These are phyloP conservation scores for Hyperoplus lanceolatus DNA, from an alignment of 2,797 vertebrate species.

Conservation along the genomic window DNA sequence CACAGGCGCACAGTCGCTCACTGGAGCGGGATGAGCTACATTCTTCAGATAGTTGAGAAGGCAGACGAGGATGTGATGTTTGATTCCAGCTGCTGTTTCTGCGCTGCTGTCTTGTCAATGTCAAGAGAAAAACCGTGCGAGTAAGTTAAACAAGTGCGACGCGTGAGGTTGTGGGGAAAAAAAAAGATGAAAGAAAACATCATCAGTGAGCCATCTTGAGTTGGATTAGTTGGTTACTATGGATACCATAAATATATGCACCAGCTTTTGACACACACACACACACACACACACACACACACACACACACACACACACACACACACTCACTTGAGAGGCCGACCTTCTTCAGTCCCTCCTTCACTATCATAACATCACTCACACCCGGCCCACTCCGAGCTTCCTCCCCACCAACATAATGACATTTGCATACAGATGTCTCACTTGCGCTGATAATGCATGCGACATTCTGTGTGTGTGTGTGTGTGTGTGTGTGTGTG, in stretches of 20 bases:
- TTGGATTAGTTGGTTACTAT: constrained; percentile 70
- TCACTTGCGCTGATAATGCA: constrained; percentile 73
- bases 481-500: constrained; percentile 20
- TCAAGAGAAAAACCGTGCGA: constrained; percentile 14
- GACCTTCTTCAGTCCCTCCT: constrained; percentile 73
- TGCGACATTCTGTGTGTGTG: constrained; percentile 10
- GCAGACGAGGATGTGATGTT: constrained; percentile 27
- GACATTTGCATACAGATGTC: constrained; percentile 96
- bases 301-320: constrained; percentile 22
- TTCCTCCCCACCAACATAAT: constrained; percentile 70
- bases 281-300: constrained; percentile 38
- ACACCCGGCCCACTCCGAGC: constrained; percentile 49
- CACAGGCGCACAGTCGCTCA: background rate
- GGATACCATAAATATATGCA: constrained; percentile 67
- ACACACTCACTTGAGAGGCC: constrained; percentile 49
- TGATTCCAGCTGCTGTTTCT: constrained; percentile 31
- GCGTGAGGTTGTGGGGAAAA: constrained; percentile 1
- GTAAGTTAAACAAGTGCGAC: constrained; percentile 5
- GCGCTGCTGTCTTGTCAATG: background rate
- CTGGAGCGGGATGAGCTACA: background rate
- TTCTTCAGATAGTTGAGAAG: constrained; percentile 32
- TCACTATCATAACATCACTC: constrained; percentile 78
- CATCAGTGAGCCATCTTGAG: constrained; percentile 54
- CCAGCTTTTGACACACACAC: constrained; percentile 66
- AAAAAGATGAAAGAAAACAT: constrained; percentile 49